Base-by-base conservation (phyloP, 2,888 invertebrate genomes). In the Podotricha telesiphe region DNA sequence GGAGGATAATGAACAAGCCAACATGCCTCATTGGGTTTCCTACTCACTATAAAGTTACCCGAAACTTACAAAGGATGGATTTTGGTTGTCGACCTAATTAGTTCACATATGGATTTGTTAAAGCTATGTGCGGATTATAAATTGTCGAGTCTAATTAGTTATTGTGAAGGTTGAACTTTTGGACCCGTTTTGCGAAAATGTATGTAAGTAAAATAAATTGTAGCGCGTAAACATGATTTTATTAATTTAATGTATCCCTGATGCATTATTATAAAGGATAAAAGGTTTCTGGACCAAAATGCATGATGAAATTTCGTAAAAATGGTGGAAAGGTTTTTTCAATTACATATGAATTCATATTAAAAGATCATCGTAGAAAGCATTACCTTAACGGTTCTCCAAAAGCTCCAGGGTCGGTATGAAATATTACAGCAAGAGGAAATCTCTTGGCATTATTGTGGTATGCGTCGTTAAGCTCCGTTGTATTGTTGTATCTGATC, bases 371-470 rank as follows among this genome's bases (percentile, higher is more conserved):
- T 13, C 13, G 13, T 42, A 13, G 13, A 11, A 42, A 13, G 11
- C 17, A 48, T 63, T 37, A 75, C 95, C 93, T 93, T 48, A 96
- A 89, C 0, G 90, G 87, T 70, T 91, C 90, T 28, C 77, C 87
- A 69, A 77, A 82, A 17, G 81, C 80, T 61, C 82, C 86, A 3
- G 93, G 93, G 72, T 93, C 83, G 69, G 93, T 91, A 69, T 95
- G 94, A 81, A 96, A 96, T 76, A 96, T 94, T 65, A 96, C 94
- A 15, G 96, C 95, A 58, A 96, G 92, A n/a, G 95, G 95, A 75
- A 96, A 95, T 75, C 94, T 93, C 73, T 86, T 89, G 0, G 95
- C 94, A 79, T 95, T 94, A 72, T 91, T 93, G 94, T 95, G 95
- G 82, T 96, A 96, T 0, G 95, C 95, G 48, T 95, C 94, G 76